Evolutionary conservation across 2,797 vertebrate genomes (phyloP).

Genomic region (Enteromius afrohamiltoni): DNA sequence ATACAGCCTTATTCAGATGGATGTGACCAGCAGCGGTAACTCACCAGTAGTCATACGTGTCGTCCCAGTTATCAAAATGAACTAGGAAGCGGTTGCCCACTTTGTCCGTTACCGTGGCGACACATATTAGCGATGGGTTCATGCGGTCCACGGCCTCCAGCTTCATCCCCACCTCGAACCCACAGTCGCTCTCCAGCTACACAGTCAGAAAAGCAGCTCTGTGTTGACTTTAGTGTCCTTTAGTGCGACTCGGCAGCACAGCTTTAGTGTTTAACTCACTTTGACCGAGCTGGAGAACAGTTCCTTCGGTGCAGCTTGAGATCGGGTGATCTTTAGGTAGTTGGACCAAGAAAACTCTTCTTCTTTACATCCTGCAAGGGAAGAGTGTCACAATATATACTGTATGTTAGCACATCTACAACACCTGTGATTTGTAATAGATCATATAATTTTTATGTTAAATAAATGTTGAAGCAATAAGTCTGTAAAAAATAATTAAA

Average conservation of each 20-base stretch:
- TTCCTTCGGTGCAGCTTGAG: conserved; percentile 92
- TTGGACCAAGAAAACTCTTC: conserved; percentile 97
- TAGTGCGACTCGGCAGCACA: background rate
- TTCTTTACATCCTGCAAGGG: conserved; percentile 90
- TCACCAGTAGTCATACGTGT: conserved; percentile 98
- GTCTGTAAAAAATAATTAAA: too few species aligned
- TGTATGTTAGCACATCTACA: background rate
- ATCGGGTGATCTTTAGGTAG: conserved; percentile 93
- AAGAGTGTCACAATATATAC: background rate
- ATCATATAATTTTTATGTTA: background rate
- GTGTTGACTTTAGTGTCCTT: background rate
- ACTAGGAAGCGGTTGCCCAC: conserved; percentile 93
- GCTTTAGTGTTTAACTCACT: conserved; percentile 76
- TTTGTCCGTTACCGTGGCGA: conserved; percentile 94
- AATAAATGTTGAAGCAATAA: background rate
- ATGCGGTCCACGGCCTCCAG: conserved; percentile 97
- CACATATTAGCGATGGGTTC: conserved; percentile 97
- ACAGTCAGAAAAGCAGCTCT: conserved; percentile 50
- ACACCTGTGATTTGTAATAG: background rate
- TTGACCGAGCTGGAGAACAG: conserved; percentile 86
- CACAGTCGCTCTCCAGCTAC: conserved; percentile 82
- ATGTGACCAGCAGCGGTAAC: conserved; percentile 32
- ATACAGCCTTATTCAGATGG: background rate
- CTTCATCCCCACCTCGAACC: conserved; percentile 95
- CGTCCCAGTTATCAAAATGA: conserved; percentile 99